Evolutionary conservation across 2,797 vertebrate species (phyloP).

Genomic region (Oceanodroma leucorhoa): DNA sequence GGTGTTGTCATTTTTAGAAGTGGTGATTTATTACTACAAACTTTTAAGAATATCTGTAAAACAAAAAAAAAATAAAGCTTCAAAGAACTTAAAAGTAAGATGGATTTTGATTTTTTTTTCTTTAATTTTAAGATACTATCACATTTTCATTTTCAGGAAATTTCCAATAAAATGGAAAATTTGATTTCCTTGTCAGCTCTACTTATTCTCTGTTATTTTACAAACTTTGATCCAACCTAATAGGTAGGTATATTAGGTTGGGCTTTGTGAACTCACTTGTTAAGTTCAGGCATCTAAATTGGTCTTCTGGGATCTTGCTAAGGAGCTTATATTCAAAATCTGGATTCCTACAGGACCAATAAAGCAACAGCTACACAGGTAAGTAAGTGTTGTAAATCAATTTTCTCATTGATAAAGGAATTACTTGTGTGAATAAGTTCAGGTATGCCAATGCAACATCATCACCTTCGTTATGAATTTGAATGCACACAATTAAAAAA

Average conservation of each 20-base stretch:
- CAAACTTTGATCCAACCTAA: background rate
- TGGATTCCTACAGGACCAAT: background rate
- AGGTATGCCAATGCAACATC: background rate
- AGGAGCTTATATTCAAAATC: background rate
- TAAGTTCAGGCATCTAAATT: background rate
- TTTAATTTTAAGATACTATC: background rate
- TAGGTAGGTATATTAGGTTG: background rate
- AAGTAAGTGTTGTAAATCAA: background rate
- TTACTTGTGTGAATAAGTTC: background rate
- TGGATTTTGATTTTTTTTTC: background rate
- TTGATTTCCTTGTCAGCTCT: background rate
- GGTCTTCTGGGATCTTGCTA: background rate
- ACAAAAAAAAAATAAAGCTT: background rate
- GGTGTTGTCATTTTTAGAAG: background rate
- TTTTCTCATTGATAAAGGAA: background rate
- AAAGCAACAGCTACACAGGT: background rate
- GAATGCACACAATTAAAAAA: background rate
- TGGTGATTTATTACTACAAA: background rate
- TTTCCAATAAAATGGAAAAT: background rate
- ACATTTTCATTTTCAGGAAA: background rate
- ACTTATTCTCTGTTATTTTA: background rate
- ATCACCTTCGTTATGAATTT: background rate
- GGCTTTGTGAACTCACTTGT: background rate
- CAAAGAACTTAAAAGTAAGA: background rate
- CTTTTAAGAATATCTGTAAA: background rate